These are phyloP conservation scores for Heliopora coerulea DNA, from an alignment of 92 coral and sea anemone genomes.

Conservation along the genomic window DNA sequence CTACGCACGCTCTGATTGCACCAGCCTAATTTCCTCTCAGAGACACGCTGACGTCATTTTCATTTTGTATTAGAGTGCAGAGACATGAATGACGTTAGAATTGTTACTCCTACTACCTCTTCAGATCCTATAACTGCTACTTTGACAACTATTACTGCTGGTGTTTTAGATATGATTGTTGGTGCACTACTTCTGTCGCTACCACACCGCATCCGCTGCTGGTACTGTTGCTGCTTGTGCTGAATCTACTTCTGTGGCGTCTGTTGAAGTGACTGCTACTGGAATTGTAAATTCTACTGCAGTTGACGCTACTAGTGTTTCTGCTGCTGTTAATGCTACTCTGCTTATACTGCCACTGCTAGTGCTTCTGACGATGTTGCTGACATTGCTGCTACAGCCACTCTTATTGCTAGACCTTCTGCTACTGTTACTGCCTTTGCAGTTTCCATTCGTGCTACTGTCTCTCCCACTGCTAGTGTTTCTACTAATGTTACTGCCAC, in stretches of 20 bases:
- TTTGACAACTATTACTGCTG: too few relatives aligned
- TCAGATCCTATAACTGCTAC: too few relatives aligned
- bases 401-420: neutral
- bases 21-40: too few relatives aligned
- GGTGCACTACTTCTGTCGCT: too few relatives aligned
- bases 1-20: too few relatives aligned
- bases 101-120: neutral
- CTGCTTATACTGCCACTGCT: neutral
- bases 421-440: neutral
- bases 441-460: neutral
- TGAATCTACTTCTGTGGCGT: too few relatives aligned
- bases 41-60: too few relatives aligned
- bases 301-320: neutral
- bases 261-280: neutral
- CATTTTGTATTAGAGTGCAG: too few relatives aligned
- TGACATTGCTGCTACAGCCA: neutral
- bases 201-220: too few relatives aligned
- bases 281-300: neutral
- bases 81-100: too few relatives aligned
- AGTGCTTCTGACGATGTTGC: neutral
- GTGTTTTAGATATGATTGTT: too few relatives aligned
- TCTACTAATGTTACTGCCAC: neutral
- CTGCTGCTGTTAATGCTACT: neutral
- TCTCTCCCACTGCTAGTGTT: neutral
- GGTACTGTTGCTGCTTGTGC: too few relatives aligned